phyloP scores from a whole-genome alignment of 2,888 invertebrate species.

The Slavum lentiscoides region DNA sequence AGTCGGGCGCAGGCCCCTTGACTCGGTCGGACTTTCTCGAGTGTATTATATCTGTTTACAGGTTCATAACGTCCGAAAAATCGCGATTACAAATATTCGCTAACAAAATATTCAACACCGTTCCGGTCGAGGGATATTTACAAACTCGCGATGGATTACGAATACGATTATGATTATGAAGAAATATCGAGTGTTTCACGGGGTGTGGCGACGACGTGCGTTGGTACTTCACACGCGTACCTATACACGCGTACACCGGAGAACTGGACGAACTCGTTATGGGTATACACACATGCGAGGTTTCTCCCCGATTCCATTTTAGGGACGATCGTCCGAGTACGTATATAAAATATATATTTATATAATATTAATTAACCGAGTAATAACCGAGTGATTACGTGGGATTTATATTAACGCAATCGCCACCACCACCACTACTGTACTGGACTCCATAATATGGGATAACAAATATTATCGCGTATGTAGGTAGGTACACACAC shows the following conservation, averaged over 20 bases:
- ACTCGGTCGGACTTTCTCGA: no score
- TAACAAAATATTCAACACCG: neutral
- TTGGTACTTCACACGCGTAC: neutral
- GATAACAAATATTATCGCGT: no score
- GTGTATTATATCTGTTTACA: neutral
- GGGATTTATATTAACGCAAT: slow-evolving; percentile 21
- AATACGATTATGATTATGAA: neutral
- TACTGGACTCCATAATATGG: neutral
- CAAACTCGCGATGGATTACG: no score
- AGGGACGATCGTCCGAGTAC: slow-evolving; percentile 10
- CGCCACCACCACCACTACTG: neutral
- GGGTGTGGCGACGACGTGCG: slow-evolving; percentile 4
- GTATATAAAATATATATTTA: neutral
- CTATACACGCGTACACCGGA: no score
- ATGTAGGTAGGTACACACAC: neutral
- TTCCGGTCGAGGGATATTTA: slow-evolving; percentile 13
- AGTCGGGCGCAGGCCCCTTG: no score
- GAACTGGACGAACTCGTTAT: slow-evolving; percentile 45
- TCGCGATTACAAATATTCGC: neutral
- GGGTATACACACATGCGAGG: neutral
- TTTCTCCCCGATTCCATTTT: slow-evolving; percentile 45
- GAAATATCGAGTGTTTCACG: neutral
- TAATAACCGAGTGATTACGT: slow-evolving; percentile 32
- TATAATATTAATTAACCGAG: slow-evolving; percentile 32
- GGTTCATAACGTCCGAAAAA: neutral